Evolutionary conservation across 37 sponge, comb jelly and placozoan species (phyloP).

Genomic region (Ephydatia muelleri): DNA sequence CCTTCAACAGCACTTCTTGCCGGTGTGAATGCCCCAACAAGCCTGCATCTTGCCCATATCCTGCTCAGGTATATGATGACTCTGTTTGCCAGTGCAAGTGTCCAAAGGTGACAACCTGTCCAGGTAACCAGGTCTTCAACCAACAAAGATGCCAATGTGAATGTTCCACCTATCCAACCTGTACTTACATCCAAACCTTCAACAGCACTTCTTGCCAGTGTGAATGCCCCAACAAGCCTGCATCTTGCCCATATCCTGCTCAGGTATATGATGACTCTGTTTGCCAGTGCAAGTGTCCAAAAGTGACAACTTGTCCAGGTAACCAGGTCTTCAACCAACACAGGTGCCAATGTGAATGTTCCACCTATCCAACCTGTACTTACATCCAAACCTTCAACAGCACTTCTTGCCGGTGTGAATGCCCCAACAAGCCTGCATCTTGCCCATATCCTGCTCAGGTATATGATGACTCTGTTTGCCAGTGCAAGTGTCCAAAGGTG

Average conservation of each 20-base stretch:
- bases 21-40: conserved; percentile 8
- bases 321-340: not conserved
- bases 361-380: conserved; percentile 16
- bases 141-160: conserved; percentile 2
- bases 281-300: conserved; percentile 10
- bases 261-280: not conserved
- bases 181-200: not conserved
- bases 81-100: not conserved
- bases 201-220: conserved; percentile 16
- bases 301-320: conserved; percentile 2
- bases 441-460: not conserved
- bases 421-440: not conserved
- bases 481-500: not conserved
- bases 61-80: not conserved
- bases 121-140: conserved; percentile 5
- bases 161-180: not conserved
- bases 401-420: conserved; percentile 33
- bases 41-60: not conserved
- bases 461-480: not conserved
- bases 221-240: conserved; percentile 12
- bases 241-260: not conserved
- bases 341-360: conserved; percentile 22
- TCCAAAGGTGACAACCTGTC: not conserved
- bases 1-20: not conserved
- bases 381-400: not conserved